Evolutionary conservation across 2,113 vertebrate species (phyloP).

Genomic region (Lasiurus borealis): DNA sequence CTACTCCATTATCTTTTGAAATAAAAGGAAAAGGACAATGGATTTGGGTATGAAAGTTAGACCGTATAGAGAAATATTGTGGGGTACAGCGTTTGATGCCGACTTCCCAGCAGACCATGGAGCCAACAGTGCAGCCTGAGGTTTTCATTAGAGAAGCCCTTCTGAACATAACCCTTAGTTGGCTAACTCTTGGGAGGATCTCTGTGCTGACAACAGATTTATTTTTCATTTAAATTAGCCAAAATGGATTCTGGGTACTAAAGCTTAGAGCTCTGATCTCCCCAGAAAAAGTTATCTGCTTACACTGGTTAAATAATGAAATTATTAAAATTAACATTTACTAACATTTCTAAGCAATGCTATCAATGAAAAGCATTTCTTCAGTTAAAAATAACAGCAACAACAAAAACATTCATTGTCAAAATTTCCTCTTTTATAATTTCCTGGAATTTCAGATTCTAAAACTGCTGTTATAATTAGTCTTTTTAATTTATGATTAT

Average conservation of each 20-base stretch:
- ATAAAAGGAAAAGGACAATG: constrained; percentile 4
- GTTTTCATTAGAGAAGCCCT: background rate
- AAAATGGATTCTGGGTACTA: background rate
- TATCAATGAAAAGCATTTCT: background rate
- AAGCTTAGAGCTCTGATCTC: background rate
- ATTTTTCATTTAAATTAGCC: constrained; percentile 4
- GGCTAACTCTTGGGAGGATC: background rate
- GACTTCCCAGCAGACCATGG: background rate
- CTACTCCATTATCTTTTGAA: background rate
- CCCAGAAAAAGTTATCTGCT: background rate
- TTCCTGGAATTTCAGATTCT: constrained; percentile 14
- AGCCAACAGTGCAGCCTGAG: background rate
- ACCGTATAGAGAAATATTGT: background rate
- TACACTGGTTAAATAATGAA: background rate
- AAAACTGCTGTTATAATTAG: background rate
- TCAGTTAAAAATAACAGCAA: background rate
- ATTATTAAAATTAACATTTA: constrained; percentile 24
- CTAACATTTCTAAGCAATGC: constrained; percentile 5
- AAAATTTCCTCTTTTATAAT: constrained; percentile 17
- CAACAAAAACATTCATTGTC: background rate
- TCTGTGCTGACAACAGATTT: background rate
- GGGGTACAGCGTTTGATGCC: background rate
- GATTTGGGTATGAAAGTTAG: background rate
- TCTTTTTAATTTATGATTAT: constrained; percentile 11
- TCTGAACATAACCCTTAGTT: background rate